Evolutionary conservation across 1,140 invertebrate species (phyloP), one percentile per base, ranked within the genome.

Genomic region (Drosophila pallidifrons): DNA sequence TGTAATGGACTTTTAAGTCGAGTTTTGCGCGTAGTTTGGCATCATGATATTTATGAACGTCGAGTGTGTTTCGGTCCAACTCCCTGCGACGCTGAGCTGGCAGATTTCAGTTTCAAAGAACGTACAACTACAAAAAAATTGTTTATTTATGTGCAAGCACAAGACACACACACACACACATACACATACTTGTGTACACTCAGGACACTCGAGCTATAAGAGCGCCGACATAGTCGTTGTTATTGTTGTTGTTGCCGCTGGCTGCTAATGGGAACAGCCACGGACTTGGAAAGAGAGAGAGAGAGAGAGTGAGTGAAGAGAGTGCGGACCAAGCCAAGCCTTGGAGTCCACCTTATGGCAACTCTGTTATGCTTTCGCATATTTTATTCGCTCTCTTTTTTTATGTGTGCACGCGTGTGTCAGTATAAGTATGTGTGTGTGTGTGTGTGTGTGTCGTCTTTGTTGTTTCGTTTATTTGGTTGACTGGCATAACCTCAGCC

Each of bases 391-490:
- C 60, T 66, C 61, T 65, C 61, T 59, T 54, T 54, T 54, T 55
- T 45, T 25, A 25, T 25, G 46, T 66, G 55, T 75, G 28, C 49
- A 6, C 63, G 28, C 64, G 32, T 64, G 16, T 79, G 45, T 66
- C 49, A 66, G 63, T 79, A 43, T 59, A 35, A 45, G 10, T 63
- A 5, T 58, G 30, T 47, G 30, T 63, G 32, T 59, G 38, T 46
- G 32, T 59, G 38, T 46, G 46, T 59, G 30, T 68, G 41, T 41
- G 38, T 67, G n/a, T 43, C 60, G 77, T 71, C 83, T 83, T 87
- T 87, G 83, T 88, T 87, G 85, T 87, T 87, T 87, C 83, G 77
- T 87, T 87, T 87, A 87, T 87, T 87, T 82, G 85, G 83, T 87
- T 87, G 83, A 87, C 83, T 87, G 83, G 85, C 81, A 89, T 82